Base-by-base conservation (phyloP, 2,888 invertebrate species). In the Stomorhina lunata region DNA sequence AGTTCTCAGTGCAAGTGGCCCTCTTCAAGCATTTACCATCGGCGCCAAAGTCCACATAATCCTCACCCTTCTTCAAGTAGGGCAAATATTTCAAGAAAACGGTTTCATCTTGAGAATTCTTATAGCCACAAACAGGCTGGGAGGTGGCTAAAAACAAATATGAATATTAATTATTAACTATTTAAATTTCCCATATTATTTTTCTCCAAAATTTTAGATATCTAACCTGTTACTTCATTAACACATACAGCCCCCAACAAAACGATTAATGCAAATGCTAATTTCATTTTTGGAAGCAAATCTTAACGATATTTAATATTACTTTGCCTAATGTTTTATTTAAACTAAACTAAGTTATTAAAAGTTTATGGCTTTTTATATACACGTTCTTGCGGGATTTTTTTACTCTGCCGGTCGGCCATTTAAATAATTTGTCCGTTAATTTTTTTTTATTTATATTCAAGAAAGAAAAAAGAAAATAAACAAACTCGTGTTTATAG, bases 81-180 rank as follows among this genome's bases (percentile, higher is more conserved):
- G 88, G 87, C 55, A 89, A 84, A 82, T 90, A 90, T 84, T 88
- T 88, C 1, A 90, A 85, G 32, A 90, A 90, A 12, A 90, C 85
- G n/a, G 86, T 87, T 65, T 89, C 88, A 53, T 86, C 89, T 77
- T 89, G 81, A 0, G 87, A 79, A 79, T 88, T 90, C 25, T 83
- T 86, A 79, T 90, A 90, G 5, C 85, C 84, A 84, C 90, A 90
- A 10, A 89, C 87, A 4, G 89, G 90, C 37, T 89, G 86, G 12
- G 85, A 85, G 7, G 63, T 88, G 86, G 55, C 82, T 9, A 34
- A n/a, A 37, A 20, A n/a, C n/a, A n/a, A n/a, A n/a, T n/a, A 22
- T 17, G 32, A 48, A 48, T 45, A 45, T 40, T 37, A 10, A 55
- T 20, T 17, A 10, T 7, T 20, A 0, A 17, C 25, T 37, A 12